These are phyloP conservation scores for Rhinella marina DNA, from an alignment of 2,797 vertebrate species.

Conservation along the genomic window DNA sequence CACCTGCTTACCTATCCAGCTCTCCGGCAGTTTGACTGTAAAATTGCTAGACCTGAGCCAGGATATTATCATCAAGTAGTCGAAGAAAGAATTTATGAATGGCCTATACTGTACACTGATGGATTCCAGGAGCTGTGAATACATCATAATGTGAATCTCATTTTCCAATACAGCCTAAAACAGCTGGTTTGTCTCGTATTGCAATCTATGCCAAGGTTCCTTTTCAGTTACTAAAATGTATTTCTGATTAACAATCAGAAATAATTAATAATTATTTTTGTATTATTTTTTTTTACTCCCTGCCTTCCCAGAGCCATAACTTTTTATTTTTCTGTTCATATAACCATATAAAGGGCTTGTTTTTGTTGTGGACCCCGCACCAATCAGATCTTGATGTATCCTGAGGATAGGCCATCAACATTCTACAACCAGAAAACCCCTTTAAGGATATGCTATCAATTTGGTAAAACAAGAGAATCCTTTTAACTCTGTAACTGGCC, in stretches of 20 bases:
- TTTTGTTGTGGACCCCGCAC: no score
- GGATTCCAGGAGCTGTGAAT: slow-evolving; percentile 13
- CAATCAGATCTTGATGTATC: no score
- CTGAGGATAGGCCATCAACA: no score
- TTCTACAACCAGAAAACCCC: no score
- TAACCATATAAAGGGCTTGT: no score
- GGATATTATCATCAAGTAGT: slow-evolving; percentile 23
- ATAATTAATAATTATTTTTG: no score
- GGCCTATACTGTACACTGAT: slow-evolving; percentile 1
- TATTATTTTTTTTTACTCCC: no score
- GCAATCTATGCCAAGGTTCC: background rate
- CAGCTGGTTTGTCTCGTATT: background rate
- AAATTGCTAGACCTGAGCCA: slow-evolving; percentile 8
- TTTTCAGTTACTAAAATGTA: background rate
- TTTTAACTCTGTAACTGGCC: no score
- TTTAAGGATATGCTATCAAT: no score
- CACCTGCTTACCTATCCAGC: background rate
- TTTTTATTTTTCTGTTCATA: no score
- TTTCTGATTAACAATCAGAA: background rate
- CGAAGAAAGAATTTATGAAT: slow-evolving; percentile 11
- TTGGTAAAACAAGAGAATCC: no score
- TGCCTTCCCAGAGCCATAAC: no score
- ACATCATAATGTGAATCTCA: background rate
- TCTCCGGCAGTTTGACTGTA: slow-evolving; percentile 21
- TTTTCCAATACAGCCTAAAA: background rate